Evolutionary conservation across 2,888 invertebrate species (phyloP).

Genomic region (Tenthredo mesomela): DNA sequence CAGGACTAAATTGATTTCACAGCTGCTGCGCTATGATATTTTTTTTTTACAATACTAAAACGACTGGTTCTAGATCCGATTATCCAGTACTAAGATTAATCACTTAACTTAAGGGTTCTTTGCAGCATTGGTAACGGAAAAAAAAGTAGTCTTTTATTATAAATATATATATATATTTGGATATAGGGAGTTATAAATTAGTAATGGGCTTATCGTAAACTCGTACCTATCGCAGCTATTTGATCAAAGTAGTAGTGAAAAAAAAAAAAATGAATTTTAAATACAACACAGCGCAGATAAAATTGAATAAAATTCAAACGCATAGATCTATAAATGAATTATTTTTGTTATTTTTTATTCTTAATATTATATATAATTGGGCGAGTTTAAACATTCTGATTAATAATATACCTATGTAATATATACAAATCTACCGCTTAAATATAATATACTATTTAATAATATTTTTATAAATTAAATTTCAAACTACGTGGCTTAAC

Average conservation of each 20-base stretch:
- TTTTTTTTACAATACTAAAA: no score
- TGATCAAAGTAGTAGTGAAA: background rate
- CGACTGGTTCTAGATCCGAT: background rate
- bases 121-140: background rate
- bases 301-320: background rate
- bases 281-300: background rate
- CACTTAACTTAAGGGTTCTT: background rate
- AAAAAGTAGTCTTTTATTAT: background rate
- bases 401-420: background rate
- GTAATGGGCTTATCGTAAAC: background rate
- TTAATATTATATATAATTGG: background rate
- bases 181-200: background rate
- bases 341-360: background rate
- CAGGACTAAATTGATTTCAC: no score
- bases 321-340: background rate
- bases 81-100: background rate
- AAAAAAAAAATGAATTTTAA: background rate
- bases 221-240: background rate
- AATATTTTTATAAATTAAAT: background rate
- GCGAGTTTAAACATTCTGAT: background rate
- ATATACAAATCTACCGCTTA: background rate
- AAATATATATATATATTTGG: background rate
- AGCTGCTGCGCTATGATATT: no score
- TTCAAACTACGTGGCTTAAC: background rate
- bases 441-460: slow-evolving; percentile 5